A percentile compares a stretch with the other conserved stretches of the same genome.
Evolutionary conservation across 2,797 vertebrate species (phyloP).

Genomic region (Bradypodion pumilum): DNA sequence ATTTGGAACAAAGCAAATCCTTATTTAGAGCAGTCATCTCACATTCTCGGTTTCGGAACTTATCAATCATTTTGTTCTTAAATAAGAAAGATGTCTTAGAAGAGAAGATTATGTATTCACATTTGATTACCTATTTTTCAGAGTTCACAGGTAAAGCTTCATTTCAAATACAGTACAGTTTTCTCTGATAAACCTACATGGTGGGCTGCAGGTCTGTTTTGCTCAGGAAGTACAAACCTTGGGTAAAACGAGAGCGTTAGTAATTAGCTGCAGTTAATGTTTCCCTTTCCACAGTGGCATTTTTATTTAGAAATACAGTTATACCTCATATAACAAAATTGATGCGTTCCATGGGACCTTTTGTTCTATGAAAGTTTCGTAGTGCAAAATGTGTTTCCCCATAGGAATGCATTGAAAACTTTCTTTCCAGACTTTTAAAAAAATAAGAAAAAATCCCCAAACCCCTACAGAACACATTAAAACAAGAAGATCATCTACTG

Average conservation of each 20-base stretch:
- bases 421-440: too few species aligned
- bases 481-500: too few species aligned
- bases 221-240: neutral
- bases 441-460: too few species aligned
- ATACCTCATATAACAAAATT: too few species aligned
- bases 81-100: slow-evolving; percentile 92
- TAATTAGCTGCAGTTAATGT: neutral
- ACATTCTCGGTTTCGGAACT: slow-evolving; percentile 90
- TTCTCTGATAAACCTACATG: neutral
- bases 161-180: neutral
- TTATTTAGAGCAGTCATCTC: slow-evolving; percentile 93
- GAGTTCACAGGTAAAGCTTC: slow-evolving; percentile 83
- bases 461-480: too few species aligned
- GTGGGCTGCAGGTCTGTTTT: neutral
- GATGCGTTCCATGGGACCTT: too few species aligned
- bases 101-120: slow-evolving; percentile 89
- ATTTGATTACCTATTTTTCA: slow-evolving; percentile 87
- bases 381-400: too few species aligned
- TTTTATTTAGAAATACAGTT: too few species aligned
- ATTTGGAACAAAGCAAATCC: slow-evolving; percentile 93
- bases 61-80: slow-evolving; percentile 90
- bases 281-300: neutral
- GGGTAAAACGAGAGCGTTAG: too few species aligned
- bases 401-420: too few species aligned
- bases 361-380: too few species aligned